A percentile compares a stretch with the other conserved stretches of the same genome.
phyloP scores from a whole-genome alignment of 1,140 invertebrate genomes.

The Bradynema listronoti region DNA sequence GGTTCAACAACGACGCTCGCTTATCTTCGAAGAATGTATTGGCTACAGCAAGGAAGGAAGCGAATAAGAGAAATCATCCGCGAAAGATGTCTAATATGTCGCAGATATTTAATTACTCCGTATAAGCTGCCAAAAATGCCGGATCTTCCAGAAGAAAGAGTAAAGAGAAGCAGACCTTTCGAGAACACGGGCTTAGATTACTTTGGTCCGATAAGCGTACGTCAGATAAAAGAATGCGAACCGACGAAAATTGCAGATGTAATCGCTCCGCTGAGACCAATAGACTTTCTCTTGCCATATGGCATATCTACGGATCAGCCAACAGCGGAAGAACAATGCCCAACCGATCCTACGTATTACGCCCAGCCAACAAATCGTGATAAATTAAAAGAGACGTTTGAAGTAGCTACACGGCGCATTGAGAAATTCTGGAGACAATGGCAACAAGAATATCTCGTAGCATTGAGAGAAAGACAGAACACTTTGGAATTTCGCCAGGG shows the following conservation, averaged over 20 bases:
- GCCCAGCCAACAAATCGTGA: too few relatives aligned
- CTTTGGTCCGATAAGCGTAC: neutral
- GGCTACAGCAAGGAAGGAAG: neutral
- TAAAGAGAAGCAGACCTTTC: neutral
- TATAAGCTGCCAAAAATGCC: slow-evolving; percentile 13
- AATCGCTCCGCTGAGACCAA: neutral
- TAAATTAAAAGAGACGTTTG: too few relatives aligned
- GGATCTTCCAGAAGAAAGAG: slow-evolving; percentile 5
- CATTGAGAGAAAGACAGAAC: too few relatives aligned
- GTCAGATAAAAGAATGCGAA: too few relatives aligned
- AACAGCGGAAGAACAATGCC: too few relatives aligned
- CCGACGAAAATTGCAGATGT: slow-evolving; percentile 34
- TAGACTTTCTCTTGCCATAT: slow-evolving; percentile 11
- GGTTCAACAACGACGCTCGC: slow-evolving; percentile 8
- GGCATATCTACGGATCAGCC: too few relatives aligned
- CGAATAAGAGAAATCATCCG: neutral
- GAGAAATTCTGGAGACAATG: too few relatives aligned
- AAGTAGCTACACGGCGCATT: too few relatives aligned
- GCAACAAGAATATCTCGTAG: too few relatives aligned
- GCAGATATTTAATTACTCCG: neutral
- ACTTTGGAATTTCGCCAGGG: too few relatives aligned
- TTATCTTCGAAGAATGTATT: slow-evolving; percentile 2
- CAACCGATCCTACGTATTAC: too few relatives aligned
- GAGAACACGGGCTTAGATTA: slow-evolving; percentile 7
- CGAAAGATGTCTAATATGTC: neutral